These are phyloP conservation scores for Tetrax tetrax DNA, from an alignment of 2,113 vertebrate genomes.

Conservation along the genomic window DNA sequence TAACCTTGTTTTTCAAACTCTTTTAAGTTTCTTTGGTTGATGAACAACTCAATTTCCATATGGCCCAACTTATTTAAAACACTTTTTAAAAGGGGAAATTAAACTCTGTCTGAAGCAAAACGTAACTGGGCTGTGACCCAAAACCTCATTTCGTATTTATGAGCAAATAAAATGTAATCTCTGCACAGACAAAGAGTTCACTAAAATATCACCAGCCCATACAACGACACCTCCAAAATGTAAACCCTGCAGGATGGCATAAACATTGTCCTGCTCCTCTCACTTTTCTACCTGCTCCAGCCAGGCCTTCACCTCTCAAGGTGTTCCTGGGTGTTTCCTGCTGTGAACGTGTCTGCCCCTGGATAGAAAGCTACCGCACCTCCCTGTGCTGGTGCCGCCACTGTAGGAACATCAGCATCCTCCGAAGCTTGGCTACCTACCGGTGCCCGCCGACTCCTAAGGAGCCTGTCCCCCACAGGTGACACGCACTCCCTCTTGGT, in stretches of 20 bases:
- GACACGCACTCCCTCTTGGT: background rate
- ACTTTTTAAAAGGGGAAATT: conserved; percentile 40
- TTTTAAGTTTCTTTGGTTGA: background rate
- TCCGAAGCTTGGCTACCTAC: accelerated
- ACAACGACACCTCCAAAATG: background rate
- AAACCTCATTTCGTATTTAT: conserved; percentile 16
- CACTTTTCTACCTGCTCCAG: background rate
- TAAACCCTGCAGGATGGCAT: background rate
- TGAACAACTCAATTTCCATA: conserved; percentile 21
- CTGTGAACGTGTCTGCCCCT: background rate
- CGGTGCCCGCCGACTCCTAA: background rate
- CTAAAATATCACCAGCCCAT: background rate
- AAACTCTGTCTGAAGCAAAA: conserved; percentile 41
- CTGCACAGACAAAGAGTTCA: background rate
- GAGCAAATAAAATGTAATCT: background rate
- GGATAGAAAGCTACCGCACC: background rate
- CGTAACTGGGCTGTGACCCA: conserved; percentile 21
- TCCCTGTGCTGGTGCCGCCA: background rate
- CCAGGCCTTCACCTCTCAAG: background rate
- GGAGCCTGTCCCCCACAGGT: background rate
- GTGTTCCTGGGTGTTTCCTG: background rate
- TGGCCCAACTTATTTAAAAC: conserved; percentile 15
- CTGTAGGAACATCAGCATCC: accelerated
- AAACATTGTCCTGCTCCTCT: background rate
- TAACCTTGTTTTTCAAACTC: conserved; percentile 9